Conservation (phyloP, 2,797 vertebrate genomes). For the Ceryle rudis region DNA sequence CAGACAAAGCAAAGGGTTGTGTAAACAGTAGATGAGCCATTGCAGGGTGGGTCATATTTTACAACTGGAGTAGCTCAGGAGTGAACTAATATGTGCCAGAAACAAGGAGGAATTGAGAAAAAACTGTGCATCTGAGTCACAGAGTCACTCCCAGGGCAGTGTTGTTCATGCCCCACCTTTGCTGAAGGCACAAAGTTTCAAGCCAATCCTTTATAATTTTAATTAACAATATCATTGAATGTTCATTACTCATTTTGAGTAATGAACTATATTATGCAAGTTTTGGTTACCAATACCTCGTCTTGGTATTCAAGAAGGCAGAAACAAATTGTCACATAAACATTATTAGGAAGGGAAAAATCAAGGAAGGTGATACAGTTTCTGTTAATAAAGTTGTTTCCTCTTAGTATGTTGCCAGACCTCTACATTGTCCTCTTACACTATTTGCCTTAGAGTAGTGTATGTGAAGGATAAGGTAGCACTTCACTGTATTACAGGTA, state of each 20-base stretch:
- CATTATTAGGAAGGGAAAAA: background rate
- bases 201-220: background rate
- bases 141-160: background rate
- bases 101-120: constrained; percentile 19
- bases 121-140: constrained; percentile 49
- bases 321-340: background rate
- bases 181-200: constrained; percentile 14
- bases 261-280: background rate
- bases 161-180: constrained; percentile 21
- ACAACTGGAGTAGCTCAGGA: constrained; percentile 13
- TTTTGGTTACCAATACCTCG: background rate
- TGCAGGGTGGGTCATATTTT: constrained; percentile 50
- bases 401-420: background rate
- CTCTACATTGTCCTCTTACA: background rate
- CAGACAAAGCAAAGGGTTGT: constrained; percentile 5
- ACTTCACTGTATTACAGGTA: background rate
- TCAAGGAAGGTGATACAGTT: background rate
- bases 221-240: background rate
- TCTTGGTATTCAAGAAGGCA: background rate
- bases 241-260: background rate
- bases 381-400: background rate
- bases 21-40: constrained; percentile 46
- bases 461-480: background rate
- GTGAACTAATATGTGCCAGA: background rate
- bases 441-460: background rate